Base-by-base conservation (phyloP, 2,888 invertebrate species). In the Phania funesta region DNA sequence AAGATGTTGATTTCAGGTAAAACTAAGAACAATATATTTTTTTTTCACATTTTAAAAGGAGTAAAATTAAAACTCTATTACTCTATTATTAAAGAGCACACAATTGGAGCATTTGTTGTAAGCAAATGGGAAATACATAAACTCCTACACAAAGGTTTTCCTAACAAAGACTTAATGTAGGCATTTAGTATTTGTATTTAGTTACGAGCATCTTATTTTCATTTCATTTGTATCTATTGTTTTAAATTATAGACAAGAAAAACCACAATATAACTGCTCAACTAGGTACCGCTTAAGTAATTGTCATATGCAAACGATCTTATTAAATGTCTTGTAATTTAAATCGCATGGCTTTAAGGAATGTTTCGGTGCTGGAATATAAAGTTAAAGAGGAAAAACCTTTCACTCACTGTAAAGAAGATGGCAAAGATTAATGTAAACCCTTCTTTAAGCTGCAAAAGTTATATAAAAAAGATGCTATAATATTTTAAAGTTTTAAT, bases 121-220 rank as follows among this genome's bases (percentile, higher is more conserved):
- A 13, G n/a, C n/a, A 56, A 46, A 7, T 41, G 41, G 3, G 18
- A 70, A 46, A 32, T 22, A 16, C 3, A 38, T 26, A 18, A 62
- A 73, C 73, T 73, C 73, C 73, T 73, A 73, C 73, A 73, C 73
- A 62, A 46, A 20, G 3, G 11, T 24, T 48, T 44, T 7, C 1
- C 7, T 44, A 16, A n/a, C 6, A 22, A 48, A 13, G 13, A 5
- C 22, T 22, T 48, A 48, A 11, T 5, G 11, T 11, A 13, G 11
- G 11, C 11, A 13, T 44, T n/a, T 20, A 44, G n/a, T 44, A 29
- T 32, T 58, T 41, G n/a, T 46, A 58, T 58, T 11, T 22, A 16
- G 29, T 52, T 62, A 52, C 52, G 44, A 44, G 29, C 29, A 9
- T 50, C n/a, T 60, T 58, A 11, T 13, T 46, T 6, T 50, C 11